phyloP scores from a whole-genome alignment of 2,797 vertebrate species.

The Pseudopleuronectes americanus region DNA sequence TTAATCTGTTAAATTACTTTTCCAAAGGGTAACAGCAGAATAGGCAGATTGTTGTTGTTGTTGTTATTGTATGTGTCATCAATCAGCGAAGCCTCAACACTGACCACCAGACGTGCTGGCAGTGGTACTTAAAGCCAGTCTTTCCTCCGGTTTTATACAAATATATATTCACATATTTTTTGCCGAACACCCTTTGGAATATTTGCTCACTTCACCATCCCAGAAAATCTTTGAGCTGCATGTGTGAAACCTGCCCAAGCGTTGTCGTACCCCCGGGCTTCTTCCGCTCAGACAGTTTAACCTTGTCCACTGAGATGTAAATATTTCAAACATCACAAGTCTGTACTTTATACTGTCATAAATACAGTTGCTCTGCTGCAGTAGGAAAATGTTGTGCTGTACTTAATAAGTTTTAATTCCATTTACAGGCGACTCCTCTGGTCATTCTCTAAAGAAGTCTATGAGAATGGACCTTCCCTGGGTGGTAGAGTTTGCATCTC shows the following conservation, averaged over 20 bases:
- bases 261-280: slow-evolving; percentile 41
- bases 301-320: slow-evolving; percentile 48
- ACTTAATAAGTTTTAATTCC: no score
- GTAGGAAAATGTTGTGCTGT: not conserved
- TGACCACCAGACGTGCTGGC: not conserved
- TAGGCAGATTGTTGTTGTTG: no score
- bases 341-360: slow-evolving; percentile 16
- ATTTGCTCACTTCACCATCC: slow-evolving; percentile 1
- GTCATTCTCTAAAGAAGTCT: no score
- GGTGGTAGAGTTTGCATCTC: no score
- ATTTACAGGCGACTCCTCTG: not conserved
- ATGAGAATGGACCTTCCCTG: no score
- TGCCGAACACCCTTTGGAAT: slow-evolving; percentile 13
- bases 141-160: no score
- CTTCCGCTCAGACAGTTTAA: slow-evolving; percentile 50
- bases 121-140: not conserved
- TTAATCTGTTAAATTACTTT: no score
- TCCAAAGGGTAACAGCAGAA: no score
- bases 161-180: not conserved
- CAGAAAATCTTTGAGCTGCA: slow-evolving; percentile 35
- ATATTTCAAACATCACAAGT: slow-evolving; percentile 41
- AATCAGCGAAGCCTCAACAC: no score
- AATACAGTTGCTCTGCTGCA: slow-evolving; percentile 19
- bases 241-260: slow-evolving; percentile 14
- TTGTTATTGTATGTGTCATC: no score